phyloP scores from a whole-genome alignment of 2,113 vertebrate genomes.

The Halichoerus grypus region DNA sequence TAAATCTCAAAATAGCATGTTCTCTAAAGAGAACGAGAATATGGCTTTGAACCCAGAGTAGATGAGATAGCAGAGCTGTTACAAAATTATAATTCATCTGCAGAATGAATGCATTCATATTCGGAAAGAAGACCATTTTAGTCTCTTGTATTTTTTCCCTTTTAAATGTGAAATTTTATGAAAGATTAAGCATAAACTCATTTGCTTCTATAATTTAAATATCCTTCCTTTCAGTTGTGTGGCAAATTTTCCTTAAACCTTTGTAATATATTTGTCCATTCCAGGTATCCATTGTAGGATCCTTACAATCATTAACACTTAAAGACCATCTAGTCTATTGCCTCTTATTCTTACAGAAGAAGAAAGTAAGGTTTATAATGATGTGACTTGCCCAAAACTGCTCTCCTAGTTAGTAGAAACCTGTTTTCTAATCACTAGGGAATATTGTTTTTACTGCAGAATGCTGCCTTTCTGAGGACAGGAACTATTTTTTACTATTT shows the following conservation, averaged over 20 bases:
- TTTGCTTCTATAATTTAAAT: conserved; percentile 14
- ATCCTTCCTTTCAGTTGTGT: neutral
- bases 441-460: conserved; percentile 18
- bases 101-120: neutral
- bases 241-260: neutral
- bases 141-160: neutral
- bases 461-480: neutral
- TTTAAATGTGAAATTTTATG: neutral
- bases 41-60: conserved; percentile 39
- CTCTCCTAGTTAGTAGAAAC: neutral
- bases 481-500: neutral
- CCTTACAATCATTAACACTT: neutral
- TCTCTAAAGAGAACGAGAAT: conserved; percentile 42
- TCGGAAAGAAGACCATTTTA: neutral
- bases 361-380: neutral
- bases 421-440: neutral
- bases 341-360: neutral
- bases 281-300: neutral
- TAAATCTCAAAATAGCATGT: conserved; percentile 15
- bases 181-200: neutral
- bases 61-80: neutral
- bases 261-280: neutral
- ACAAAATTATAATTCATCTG: conserved; percentile 29
- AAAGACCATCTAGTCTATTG: neutral
- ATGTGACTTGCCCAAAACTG: neutral